Evolutionary conservation across 1,140 invertebrate genomes (phyloP), one percentile per base, ranked within the genome.

Genomic region (Drosophila eugracilis): DNA sequence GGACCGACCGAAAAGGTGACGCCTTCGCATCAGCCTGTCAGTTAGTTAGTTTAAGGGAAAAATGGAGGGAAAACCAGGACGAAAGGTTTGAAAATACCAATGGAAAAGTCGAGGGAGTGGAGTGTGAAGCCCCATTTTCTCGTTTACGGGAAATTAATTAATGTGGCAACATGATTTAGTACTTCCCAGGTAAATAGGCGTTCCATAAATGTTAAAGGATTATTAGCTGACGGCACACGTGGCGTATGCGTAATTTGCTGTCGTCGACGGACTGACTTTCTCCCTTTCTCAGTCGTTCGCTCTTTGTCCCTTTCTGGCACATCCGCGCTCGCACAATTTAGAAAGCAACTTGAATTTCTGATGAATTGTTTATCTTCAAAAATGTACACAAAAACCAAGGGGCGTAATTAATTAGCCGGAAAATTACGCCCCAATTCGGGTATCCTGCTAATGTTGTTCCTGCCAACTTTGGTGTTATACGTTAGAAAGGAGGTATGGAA

Each of bases 141-240:
- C 70, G 71, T 78, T 88, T 78, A 88, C 78, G 86, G 80, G 54
- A 81, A 89, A 88, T 88, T 88, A 88, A 78, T 90, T 81, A 81
- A 90, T 90, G 74, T 81, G 73, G 81, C 70, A 89, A 79, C 79
- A 84, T 89, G 78, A 88, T 89, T 90, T 89, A 83, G 86, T 90
- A 83, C 84, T 91, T 85, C 79, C 88, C 86, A 63, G 84, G 81
- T 88, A 88, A 83, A 83, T 78, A 78, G 83, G 83, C 83, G 78
- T 88, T 88, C 84, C 83, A 88, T 78, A 88, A 88, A 88, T 83
- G 83, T 88, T 88, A 88, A 88, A 88, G 83, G 83, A 88, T 88
- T 88, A 88, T 88, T 88, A 88, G 83, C 83, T 88, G 71, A 88
- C 78, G 81, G 78, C 78, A 88, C 76, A 85, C 73, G 78, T 88